These are phyloP conservation scores for Cherax destructor DNA, from an alignment of 1,140 invertebrate genomes.

Conservation along the genomic window DNA sequence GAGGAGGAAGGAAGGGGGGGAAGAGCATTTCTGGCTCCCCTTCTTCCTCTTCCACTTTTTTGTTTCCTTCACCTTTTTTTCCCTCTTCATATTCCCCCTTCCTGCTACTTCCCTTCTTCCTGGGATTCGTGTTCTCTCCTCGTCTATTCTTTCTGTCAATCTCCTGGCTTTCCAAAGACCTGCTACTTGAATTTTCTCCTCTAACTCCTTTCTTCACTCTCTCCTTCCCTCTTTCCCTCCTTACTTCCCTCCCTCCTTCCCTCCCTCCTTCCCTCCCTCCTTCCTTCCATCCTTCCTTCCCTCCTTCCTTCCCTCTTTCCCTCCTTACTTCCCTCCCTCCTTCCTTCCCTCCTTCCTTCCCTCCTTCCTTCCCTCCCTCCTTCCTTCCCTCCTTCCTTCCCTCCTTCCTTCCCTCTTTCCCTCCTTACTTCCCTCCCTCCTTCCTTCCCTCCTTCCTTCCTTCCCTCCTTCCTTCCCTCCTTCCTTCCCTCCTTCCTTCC, in stretches of 20 bases:
- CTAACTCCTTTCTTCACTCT: not conserved
- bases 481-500: not conserved
- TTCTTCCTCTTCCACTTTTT: not conserved
- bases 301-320: not conserved
- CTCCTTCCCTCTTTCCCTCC: not conserved
- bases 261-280: not conserved
- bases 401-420: not conserved
- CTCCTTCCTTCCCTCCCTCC: slow-evolving; percentile 15
- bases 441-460: not conserved
- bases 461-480: not conserved
- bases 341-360: not conserved
- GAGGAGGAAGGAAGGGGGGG: too few species aligned
- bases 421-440: not conserved
- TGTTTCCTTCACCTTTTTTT: too few species aligned
- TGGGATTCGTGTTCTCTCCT: too few species aligned
- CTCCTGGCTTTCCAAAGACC: too few species aligned
- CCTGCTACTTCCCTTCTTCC: not conserved
- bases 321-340: not conserved
- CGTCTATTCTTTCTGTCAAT: too few species aligned
- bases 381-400: not conserved
- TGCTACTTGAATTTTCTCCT: not conserved
- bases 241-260: not conserved
- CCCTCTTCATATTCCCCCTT: too few species aligned
- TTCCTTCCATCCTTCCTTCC: not conserved
- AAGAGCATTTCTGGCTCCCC: too few species aligned